Evolutionary conservation across 2,888 invertebrate species (phyloP), one percentile per base, ranked within the genome.

Genomic region (Calameuta pallipes): DNA sequence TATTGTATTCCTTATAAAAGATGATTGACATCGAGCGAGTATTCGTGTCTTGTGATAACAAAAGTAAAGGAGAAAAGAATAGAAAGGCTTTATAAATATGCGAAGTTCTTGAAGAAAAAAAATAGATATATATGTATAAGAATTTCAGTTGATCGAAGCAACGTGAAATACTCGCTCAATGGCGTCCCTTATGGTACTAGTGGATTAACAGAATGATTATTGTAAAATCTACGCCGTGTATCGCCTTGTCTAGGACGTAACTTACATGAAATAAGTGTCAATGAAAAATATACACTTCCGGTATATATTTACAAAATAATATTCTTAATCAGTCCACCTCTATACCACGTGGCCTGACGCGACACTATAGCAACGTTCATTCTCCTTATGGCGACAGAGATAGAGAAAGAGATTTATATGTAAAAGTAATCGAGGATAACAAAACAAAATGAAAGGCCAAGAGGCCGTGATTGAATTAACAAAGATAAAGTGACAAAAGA

Each of bases 281-380:
- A 84, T 85, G 81, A 85, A 87, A 88, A 87, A 88, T 86, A 87
- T 86, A 82, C 82, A 81, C 79, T 85, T 85, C 76, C 78, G 79
- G 85, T 83, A 83, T 80, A 81, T 83, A 84, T 85, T 82, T 86
- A 83, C 81, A 81, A 81, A 33, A 71, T 31, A 30, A 30, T 31
- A 71, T 33, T 31, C 12, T 33, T 71, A 31, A 11, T 15, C 71
- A n/a, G 56, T 11, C 15, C 56, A 23, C 56, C 56, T 56, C 23
- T 56, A 2, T 15, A 23, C 56, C 56, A 56, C 23, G 56, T 56
- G 56, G 56, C 9, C 23, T 56, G 56, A 56, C 56, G 6, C 6
- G 9, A 56, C 23, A 23, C 41, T 56, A 23, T 23, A 56, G 56
- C 23, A 9, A 56, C 56, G 23, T 56, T 9, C 9, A 9, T 23